phyloP scores from a whole-genome alignment of 2,888 invertebrate genomes.

The Isotomurus palustris region DNA sequence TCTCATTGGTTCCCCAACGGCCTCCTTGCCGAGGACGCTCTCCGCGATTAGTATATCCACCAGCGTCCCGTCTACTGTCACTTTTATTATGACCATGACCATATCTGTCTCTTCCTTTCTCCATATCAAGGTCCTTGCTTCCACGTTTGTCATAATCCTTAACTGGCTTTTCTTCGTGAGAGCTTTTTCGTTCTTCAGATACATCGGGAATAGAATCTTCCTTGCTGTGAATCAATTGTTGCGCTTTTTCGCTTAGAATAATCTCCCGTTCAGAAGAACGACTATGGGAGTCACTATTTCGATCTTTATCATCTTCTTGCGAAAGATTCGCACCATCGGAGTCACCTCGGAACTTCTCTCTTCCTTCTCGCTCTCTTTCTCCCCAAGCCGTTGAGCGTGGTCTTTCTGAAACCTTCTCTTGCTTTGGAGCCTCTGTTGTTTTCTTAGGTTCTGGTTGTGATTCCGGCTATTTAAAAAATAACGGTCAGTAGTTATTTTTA shows the following conservation, averaged over 20 bases:
- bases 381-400: constrained; percentile 18
- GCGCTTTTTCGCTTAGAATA: constrained; percentile 3
- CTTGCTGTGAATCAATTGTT: constrained; percentile 10
- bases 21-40: constrained; percentile 4
- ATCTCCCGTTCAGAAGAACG: constrained; percentile 5
- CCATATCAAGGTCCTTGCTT: constrained; percentile 9
- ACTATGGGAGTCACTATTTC: no score
- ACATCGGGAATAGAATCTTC: not conserved
- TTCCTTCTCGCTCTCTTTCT: constrained; percentile 17
- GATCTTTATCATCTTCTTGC: constrained; percentile 12
- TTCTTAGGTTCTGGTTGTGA: constrained; percentile 11
- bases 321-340: not conserved
- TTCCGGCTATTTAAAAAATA: constrained; percentile 12
- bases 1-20: constrained; percentile 13
- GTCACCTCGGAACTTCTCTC: constrained; percentile 12
- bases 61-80: not conserved
- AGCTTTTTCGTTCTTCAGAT: not conserved
- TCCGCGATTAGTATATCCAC: constrained; percentile 13
- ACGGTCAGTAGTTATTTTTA: no score
- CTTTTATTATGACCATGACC: not conserved
- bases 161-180: not conserved
- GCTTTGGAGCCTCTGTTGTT: constrained; percentile 15
- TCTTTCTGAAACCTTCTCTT: constrained; percentile 7
- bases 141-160: constrained; percentile 9
- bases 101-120: constrained; percentile 5